Conservation (phyloP, 2,888 invertebrate genomes). For the Herminia tarsipennalis region DNA sequence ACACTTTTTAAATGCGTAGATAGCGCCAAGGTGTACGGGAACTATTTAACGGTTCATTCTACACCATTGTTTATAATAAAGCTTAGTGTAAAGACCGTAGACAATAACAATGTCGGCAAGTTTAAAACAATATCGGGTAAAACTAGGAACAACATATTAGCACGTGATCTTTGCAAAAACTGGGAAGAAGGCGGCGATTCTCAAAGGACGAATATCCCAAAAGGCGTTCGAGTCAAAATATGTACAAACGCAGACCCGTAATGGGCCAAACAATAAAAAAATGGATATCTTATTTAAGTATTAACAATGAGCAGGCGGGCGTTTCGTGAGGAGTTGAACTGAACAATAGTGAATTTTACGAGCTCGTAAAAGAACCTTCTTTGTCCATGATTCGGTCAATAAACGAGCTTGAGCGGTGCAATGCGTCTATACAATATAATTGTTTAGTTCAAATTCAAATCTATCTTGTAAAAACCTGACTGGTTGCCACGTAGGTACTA, state of each 20-base stretch:
- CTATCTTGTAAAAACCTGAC: slow-evolving; percentile 36
- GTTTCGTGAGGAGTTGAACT: slow-evolving; percentile 68
- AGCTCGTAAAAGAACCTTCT: slow-evolving; percentile 73
- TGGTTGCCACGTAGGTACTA: not conserved
- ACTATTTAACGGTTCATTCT: slow-evolving; percentile 34
- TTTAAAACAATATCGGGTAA: slow-evolving; percentile 15
- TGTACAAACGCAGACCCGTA: slow-evolving; percentile 77
- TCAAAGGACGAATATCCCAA: slow-evolving; percentile 63
- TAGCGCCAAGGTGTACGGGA: slow-evolving; percentile 3
- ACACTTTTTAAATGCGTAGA: slow-evolving; percentile 3
- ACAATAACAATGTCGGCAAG: slow-evolving; percentile 24
- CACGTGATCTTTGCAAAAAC: slow-evolving; percentile 74
- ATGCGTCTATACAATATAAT: slow-evolving; percentile 23
- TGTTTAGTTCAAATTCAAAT: slow-evolving; percentile 44
- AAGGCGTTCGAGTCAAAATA: slow-evolving; percentile 78
- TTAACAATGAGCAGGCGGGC: slow-evolving; percentile 75
- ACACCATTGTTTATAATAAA: slow-evolving; percentile 27
- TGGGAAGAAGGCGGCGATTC: slow-evolving; percentile 57
- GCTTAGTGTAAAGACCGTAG: slow-evolving; percentile 20
- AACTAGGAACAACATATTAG: slow-evolving; percentile 50
- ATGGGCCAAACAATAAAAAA: slow-evolving; percentile 78
- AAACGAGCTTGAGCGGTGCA: slow-evolving; percentile 61
- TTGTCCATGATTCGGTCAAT: slow-evolving; percentile 75
- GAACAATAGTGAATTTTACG: slow-evolving; percentile 79
- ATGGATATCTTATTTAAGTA: slow-evolving; percentile 83